A percentile compares a stretch with the other conserved stretches of the same genome.
phyloP scores from a whole-genome alignment of 2,888 invertebrate species.

The Nemotelus pantherinus region DNA sequence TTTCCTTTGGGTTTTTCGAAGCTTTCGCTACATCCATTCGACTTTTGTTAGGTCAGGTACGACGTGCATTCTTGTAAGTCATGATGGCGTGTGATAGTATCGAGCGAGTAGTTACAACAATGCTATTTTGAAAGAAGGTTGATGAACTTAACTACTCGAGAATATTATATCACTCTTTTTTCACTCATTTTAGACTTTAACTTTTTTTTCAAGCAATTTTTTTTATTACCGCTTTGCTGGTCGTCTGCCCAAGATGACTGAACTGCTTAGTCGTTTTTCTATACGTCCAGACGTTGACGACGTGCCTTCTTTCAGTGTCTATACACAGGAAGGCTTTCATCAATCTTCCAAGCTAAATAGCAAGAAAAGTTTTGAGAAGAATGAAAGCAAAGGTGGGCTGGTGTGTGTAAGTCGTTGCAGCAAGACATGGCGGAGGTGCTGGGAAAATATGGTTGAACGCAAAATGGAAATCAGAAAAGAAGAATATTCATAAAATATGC shows the following conservation, averaged over 20 bases:
- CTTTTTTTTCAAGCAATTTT: background rate
- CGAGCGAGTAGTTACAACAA: too few relatives aligned
- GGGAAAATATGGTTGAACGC: too few relatives aligned
- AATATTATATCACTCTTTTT: constrained; percentile 24
- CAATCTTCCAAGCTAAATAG: constrained; percentile 39
- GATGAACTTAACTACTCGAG: constrained; percentile 27
- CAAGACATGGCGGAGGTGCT: background rate
- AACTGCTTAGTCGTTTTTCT: too few relatives aligned
- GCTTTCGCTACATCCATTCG: too few relatives aligned
- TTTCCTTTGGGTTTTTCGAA: too few relatives aligned
- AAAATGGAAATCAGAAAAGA: too few relatives aligned
- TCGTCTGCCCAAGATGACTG: background rate
- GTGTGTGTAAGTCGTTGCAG: background rate
- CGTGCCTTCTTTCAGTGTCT: background rate
- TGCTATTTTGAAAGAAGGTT: constrained; percentile 24
- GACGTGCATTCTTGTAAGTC: too few relatives aligned
- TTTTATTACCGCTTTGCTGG: background rate
- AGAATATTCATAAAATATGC: background rate
- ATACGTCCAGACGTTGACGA: too few relatives aligned
- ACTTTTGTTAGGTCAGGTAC: too few relatives aligned
- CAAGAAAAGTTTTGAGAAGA: constrained; percentile 19
- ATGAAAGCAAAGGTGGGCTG: background rate
- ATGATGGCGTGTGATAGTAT: too few relatives aligned
- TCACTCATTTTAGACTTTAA: background rate
- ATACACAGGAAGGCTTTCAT: constrained; percentile 33